Percentiles rank a stretch among this genome's conserved stretches.
These are phyloP conservation scores for Rhabdornis inornatus DNA, from an alignment of 2,113 vertebrate species.

Conservation along the genomic window DNA sequence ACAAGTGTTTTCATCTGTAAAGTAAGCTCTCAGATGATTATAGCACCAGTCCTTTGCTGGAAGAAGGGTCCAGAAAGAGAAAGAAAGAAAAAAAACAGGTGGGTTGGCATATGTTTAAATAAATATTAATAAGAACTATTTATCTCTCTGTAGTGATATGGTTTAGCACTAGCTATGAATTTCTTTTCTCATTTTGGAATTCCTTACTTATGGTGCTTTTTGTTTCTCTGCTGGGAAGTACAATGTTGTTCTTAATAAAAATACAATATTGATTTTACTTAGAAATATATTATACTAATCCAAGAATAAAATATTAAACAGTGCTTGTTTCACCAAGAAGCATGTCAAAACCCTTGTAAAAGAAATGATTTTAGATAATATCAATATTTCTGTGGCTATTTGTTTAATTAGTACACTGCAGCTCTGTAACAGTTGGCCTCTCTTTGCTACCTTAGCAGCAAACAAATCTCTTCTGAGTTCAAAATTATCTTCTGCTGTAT, in stretches of 20 bases:
- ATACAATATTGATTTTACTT: constrained; percentile 1
- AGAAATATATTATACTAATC: constrained; percentile 8
- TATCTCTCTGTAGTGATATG: background rate
- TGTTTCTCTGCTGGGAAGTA: background rate
- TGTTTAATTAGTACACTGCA: background rate
- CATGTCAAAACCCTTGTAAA: constrained; percentile 7
- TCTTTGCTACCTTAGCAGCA: background rate
- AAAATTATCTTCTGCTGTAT: background rate
- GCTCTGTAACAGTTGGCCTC: background rate
- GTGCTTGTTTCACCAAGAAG: background rate
- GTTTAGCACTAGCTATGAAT: background rate
- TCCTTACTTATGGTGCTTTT: background rate
- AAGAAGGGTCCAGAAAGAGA: background rate
- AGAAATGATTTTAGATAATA: background rate
- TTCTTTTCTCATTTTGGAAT: background rate
- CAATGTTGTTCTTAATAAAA: background rate
- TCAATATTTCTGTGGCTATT: background rate
- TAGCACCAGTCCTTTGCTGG: background rate
- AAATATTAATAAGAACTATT: background rate
- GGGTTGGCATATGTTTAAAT: background rate
- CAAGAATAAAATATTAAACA: background rate
- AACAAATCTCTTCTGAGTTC: background rate
- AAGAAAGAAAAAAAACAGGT: fast-evolving
- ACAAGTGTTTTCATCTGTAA: background rate
- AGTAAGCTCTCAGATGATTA: background rate